phyloP scores from a whole-genome alignment of 1,140 invertebrate species.

The Apocrypta bakeri region DNA sequence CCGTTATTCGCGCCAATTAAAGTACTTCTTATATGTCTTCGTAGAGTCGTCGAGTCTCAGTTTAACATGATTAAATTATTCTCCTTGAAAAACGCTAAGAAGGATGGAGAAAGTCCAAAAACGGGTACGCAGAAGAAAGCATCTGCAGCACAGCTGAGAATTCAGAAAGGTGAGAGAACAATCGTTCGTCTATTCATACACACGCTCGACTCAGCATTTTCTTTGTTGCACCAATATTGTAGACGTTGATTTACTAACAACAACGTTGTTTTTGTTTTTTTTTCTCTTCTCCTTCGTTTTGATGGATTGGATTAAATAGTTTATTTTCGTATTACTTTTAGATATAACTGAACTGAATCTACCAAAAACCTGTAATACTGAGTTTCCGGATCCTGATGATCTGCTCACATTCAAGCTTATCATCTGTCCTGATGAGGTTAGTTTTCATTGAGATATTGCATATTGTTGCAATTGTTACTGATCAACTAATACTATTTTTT shows the following conservation, averaged over 20 bases:
- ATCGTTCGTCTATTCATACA: not conserved
- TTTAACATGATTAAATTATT: constrained; percentile 96
- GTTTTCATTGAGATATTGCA: constrained; percentile 43
- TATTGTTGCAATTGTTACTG: not conserved
- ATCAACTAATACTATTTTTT: not conserved
- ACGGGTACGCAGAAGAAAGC: constrained; percentile 90
- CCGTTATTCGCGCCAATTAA: constrained; percentile 27
- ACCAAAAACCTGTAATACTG: constrained; percentile 96
- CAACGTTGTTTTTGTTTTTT: not conserved
- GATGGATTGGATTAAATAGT: constrained; percentile 16
- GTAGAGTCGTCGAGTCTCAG: not conserved
- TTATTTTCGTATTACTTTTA: constrained; percentile 76
- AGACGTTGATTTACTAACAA: not conserved
- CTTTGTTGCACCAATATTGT: constrained; percentile 31
- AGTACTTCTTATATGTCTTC: constrained; percentile 40
- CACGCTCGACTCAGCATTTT: not conserved
- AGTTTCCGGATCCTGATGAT: constrained; percentile 97
- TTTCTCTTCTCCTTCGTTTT: no score
- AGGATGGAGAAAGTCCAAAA: constrained; percentile 92
- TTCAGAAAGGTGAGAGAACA: constrained; percentile 91
- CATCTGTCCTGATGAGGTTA: constrained; percentile 96
- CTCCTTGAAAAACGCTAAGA: constrained; percentile 97
- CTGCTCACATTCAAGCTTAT: constrained; percentile 96
- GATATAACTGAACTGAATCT: constrained; percentile 98
- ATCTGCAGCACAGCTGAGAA: constrained; percentile 95